Evolutionary conservation across 2,888 invertebrate genomes (phyloP), one percentile per base, ranked within the genome.

Genomic region (Phyto melanocephala): DNA sequence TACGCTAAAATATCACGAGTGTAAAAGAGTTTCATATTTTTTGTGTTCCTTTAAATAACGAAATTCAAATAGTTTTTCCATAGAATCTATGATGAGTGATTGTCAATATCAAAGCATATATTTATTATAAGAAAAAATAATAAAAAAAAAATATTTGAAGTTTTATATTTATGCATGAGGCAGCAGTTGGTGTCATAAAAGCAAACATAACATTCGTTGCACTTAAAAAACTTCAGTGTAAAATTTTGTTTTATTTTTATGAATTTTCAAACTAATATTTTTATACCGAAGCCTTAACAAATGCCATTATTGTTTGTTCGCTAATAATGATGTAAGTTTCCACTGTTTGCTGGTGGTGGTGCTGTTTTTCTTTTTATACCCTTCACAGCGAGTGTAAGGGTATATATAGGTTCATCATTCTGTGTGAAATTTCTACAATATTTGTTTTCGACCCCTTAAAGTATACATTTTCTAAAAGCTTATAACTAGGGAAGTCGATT

Each of bases 1-100:
- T 60, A 76, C n/a, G n/a, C n/a, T 71, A 72, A 74, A 68, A 56
- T 75, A 70, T 79, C 82, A 82, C 82, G 82, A 82, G 75, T 79
- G 52, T 45, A 15, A 54, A 63, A 40, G 67, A 58, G 13, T 24
- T 24, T 22, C n/a, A n/a, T n/a, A n/a, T 37, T 15, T 47, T 42
- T 28, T 58, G 3, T 52, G 37, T 22, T 52, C 42, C 13, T 11
- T 74, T 78, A 58, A 45, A 50, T 65, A 79, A 65, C 70, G 45
- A 78, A 47, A 79, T 75, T 75, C 70, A 68, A 68, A 65, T 72
- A 50, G 56, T 47, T 56, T 76, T 82, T 82, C 65, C 54, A 22
- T 10, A 40, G 75, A 76, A 79, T 67, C 54, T 65, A 40, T 76
- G 60, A 79, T 76, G 65, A 82, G 67, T 47, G 79, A 76, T 79